These are phyloP conservation scores for Disparrhopalites patrizii DNA, from an alignment of 2,888 invertebrate genomes.

Conservation along the genomic window DNA sequence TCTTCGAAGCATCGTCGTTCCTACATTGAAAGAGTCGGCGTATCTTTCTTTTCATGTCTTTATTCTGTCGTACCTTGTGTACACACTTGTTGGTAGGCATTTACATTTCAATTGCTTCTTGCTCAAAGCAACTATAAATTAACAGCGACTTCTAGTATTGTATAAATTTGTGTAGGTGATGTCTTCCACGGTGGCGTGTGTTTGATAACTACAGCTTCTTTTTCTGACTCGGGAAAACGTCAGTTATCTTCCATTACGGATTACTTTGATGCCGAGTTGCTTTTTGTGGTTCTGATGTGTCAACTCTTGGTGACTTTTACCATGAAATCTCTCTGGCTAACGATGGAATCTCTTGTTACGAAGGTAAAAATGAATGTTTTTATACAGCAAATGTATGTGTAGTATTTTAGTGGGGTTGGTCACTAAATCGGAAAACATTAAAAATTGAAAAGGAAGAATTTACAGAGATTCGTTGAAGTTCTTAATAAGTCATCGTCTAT, in stretches of 20 bases:
- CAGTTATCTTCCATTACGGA: background rate
- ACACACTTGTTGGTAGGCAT: constrained; percentile 1
- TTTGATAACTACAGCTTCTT: background rate
- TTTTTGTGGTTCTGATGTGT: background rate
- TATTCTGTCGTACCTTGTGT: background rate
- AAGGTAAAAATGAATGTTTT: constrained; percentile 7
- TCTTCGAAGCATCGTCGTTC: constrained; percentile 3
- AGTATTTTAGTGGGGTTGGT: too few species aligned
- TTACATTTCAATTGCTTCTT: background rate
- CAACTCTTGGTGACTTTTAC: constrained; percentile 27
- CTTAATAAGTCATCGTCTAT: background rate
- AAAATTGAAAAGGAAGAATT: background rate
- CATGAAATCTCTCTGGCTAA: constrained; percentile 16
- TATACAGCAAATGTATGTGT: too few species aligned
- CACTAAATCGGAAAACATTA: too few species aligned
- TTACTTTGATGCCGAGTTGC: constrained; percentile 12
- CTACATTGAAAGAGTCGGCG: constrained; percentile 1
- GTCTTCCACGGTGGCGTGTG: constrained; percentile 3
- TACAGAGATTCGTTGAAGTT: background rate
- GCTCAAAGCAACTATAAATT: background rate
- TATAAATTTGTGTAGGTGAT: constrained; percentile 5
- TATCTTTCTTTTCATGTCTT: background rate
- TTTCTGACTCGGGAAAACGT: background rate
- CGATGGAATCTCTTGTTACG: constrained; percentile 20
- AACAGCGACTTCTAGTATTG: background rate